phyloP scores from a whole-genome alignment of 2,888 invertebrate species.

The Myopa testacea region DNA sequence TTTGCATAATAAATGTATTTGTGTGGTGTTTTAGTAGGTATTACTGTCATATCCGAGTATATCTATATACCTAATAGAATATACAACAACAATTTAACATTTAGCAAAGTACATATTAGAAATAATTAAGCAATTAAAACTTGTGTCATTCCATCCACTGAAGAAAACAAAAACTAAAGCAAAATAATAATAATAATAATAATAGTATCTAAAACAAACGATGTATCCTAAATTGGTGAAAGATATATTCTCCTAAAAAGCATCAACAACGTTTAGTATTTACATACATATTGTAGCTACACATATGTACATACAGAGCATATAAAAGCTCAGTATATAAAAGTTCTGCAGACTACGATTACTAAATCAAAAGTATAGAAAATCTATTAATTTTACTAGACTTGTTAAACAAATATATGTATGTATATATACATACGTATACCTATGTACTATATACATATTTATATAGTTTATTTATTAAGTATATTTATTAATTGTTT shows the following conservation, averaged over 20 bases:
- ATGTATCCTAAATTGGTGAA: conserved; percentile 31
- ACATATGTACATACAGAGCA: neutral
- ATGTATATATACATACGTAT: neutral
- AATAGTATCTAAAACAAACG: conserved; percentile 2
- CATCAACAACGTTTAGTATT: neutral
- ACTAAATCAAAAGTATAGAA: neutral
- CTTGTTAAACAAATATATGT: neutral
- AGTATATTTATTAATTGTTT: too few relatives aligned
- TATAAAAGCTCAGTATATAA: neutral
- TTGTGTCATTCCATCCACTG: conserved; percentile 38
- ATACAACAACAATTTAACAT: neutral
- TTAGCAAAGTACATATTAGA: neutral
- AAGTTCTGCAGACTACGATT: neutral
- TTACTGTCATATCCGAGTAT: neutral
- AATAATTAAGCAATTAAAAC: neutral
- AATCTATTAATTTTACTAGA: neutral
- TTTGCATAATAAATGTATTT: too few relatives aligned
- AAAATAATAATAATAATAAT: neutral
- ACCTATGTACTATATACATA: too few relatives aligned
- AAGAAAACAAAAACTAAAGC: neutral
- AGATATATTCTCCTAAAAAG: conserved; percentile 16
- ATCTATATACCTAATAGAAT: too few relatives aligned
- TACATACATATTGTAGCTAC: neutral
- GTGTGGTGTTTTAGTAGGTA: too few relatives aligned
- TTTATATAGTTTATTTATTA: too few relatives aligned